Evolutionary conservation across 2,797 vertebrate genomes (phyloP).

Genomic region (Acomys russatus): DNA sequence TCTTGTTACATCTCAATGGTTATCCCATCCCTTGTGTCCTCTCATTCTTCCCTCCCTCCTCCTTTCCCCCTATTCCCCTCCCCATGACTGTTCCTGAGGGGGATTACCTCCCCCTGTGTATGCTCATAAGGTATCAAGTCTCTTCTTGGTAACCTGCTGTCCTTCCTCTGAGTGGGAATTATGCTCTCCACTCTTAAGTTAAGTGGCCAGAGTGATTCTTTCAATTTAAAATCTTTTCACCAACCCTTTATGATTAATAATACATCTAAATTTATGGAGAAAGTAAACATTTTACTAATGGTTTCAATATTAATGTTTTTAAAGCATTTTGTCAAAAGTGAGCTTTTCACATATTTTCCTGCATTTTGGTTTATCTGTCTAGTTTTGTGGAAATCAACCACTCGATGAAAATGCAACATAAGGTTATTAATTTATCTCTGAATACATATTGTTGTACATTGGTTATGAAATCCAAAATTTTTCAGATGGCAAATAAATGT

Average conservation of each 20-base stretch:
- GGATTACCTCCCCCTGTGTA: too few species aligned
- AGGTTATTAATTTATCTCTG: constrained; percentile 16
- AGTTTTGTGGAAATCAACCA: not conserved
- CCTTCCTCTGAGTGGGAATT: too few species aligned
- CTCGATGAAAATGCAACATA: not conserved
- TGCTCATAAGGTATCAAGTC: too few species aligned
- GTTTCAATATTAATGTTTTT: not conserved
- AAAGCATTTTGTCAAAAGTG: not conserved
- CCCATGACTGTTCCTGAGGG: too few species aligned
- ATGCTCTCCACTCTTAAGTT: not conserved
- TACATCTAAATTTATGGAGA: not conserved
- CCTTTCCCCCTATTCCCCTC: too few species aligned
- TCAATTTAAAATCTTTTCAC: not conserved
- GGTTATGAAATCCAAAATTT: not conserved
- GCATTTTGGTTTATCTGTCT: not conserved
- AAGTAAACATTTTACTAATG: not conserved
- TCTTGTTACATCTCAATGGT: too few species aligned
- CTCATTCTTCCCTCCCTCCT: too few species aligned
- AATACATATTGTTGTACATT: not conserved
- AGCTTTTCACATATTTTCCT: not conserved
- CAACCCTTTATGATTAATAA: not conserved
- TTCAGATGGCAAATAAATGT: not conserved
- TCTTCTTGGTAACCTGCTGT: too few species aligned
- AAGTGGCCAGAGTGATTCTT: not conserved
- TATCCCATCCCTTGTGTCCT: too few species aligned